A percentile compares a stretch with the other conserved stretches of the same genome.
Evolutionary conservation across 2,113 vertebrate genomes (phyloP).

Genomic region (Ahaetulla prasina): DNA sequence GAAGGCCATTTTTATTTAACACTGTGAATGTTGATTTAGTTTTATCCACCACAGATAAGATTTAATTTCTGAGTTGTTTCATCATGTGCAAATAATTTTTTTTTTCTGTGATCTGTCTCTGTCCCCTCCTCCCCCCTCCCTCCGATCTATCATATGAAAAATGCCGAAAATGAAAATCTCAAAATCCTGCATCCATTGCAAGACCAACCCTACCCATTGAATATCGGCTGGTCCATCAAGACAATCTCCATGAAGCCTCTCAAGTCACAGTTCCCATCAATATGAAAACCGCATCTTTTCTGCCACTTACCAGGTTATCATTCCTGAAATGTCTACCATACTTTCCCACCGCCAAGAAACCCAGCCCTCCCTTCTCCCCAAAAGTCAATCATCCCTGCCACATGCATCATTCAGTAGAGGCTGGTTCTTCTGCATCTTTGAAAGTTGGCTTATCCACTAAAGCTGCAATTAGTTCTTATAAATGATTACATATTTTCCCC

Average conservation of each 20-base stretch:
- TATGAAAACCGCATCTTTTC: constrained; percentile 62
- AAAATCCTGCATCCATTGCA: constrained; percentile 38
- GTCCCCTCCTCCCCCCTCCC: no score
- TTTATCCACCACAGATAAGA: not conserved
- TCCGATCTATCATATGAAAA: not conserved
- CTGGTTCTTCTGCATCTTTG: constrained; percentile 60
- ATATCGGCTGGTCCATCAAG: constrained; percentile 53
- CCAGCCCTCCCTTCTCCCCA: constrained; percentile 18
- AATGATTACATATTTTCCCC: constrained; percentile 50
- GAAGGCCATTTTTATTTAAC: not conserved
- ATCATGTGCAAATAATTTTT: not conserved
- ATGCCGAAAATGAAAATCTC: constrained; percentile 7
- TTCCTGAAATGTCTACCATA: constrained; percentile 69
- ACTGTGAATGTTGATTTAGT: not conserved
- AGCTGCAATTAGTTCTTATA: constrained; percentile 64
- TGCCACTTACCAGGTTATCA: constrained; percentile 66
- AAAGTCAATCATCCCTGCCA: not conserved
- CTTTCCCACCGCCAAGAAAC: constrained; percentile 67
- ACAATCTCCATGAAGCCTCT: constrained; percentile 61
- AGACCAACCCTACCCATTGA: constrained; percentile 50
- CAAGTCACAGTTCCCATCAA: constrained; percentile 60
- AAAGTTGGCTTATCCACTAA: constrained; percentile 64
- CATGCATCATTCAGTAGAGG: constrained; percentile 44
- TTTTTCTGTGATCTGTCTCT: not conserved
- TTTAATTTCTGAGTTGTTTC: not conserved